Evolutionary conservation across 2,888 invertebrate genomes (phyloP), one percentile per base, ranked within the genome.

Genomic region (Brachyptera putata): DNA sequence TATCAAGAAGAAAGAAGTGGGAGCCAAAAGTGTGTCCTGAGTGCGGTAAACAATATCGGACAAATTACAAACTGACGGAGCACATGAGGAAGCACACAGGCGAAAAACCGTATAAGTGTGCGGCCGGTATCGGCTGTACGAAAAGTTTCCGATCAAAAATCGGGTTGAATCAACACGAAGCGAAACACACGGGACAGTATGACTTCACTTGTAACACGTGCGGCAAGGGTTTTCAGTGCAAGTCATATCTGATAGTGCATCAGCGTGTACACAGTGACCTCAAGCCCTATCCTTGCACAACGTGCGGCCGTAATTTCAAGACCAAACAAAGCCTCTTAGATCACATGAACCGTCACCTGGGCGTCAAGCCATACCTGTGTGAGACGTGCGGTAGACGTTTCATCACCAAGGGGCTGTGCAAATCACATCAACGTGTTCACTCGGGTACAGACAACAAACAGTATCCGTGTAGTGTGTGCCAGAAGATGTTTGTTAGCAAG

Each of bases 101-200:
- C 0, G 82, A 82, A 65, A 81, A 80, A 67, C 81, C 82, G 1
- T 83, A 77, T 67, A 78, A 81, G 61, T 83, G 83, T 68, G 66
- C 67, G 26, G 74, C 76, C 2, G n/a, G n/a, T n/a, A n/a, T n/a
- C n/a, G n/a, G n/a, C n/a, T 83, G 83, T 67, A 79, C 79, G 1
- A 83, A 83, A 68, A 77, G 79, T 4, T 83, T 83, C 68, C 74
- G 82, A 41, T 82, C 82, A 24, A 83, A 82, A 71, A 82, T 80
- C 64, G 82, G 82, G 7, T 70, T 82, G 16, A 79, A 80, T 0
- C 82, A 83, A 65, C 83, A 83, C 66, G 80, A 80, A 61, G 82
- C 82, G 0, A 81, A 79, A 56, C 83, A 83, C 68, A 82, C 82
- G 11, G 81, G 80, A 1, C 77, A 80, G 63, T 82, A 79, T 65